Conservation (phyloP, 2,797 vertebrate species). For the Enteromius radiatus region DNA sequence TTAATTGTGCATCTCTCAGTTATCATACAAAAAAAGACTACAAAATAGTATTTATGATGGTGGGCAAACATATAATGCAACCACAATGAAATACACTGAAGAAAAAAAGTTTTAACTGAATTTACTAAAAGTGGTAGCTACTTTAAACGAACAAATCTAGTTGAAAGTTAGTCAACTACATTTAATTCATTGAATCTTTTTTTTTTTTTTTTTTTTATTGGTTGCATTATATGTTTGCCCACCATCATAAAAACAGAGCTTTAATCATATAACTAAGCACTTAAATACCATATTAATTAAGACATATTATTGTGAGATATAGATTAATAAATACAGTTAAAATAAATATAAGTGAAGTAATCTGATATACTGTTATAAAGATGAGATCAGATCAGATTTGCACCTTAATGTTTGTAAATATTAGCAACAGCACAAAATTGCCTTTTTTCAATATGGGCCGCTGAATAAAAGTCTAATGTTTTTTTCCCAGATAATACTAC, state of each 20-base stretch:
- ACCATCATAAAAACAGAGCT: neutral
- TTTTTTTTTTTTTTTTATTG: no score
- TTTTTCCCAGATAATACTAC: no score
- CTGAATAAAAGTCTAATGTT: neutral
- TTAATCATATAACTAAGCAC: neutral
- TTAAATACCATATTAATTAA: neutral
- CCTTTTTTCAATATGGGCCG: neutral
- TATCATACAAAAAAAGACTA: no score
- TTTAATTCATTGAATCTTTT: neutral
- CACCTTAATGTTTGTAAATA: neutral
- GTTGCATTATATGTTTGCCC: neutral
- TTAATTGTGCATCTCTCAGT: neutral
- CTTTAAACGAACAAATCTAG: no score
- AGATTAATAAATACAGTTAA: neutral
- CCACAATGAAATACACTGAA: no score
- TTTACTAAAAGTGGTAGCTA: no score
- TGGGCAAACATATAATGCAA: no score
- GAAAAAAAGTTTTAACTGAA: no score
- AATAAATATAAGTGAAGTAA: neutral
- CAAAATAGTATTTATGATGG: no score
- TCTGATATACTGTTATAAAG: no score
- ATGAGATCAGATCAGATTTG: neutral
- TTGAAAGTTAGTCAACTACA: no score
- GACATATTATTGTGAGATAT: neutral
- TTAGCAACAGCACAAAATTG: neutral